phyloP scores from a whole-genome alignment of 2,797 vertebrate genomes.

The Ispidina picta region DNA sequence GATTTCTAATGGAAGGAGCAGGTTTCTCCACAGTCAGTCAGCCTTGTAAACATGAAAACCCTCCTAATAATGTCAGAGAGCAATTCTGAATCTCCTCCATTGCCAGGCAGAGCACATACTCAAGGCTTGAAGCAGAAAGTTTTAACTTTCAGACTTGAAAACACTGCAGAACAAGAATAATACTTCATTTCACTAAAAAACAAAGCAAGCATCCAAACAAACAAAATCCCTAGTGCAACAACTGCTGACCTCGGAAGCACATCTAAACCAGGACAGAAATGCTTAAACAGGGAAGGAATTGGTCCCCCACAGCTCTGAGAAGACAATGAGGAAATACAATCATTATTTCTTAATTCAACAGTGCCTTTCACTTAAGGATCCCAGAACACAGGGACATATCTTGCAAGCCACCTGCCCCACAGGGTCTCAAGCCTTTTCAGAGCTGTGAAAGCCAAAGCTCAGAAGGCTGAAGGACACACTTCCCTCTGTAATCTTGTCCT shows the following conservation, averaged over 20 bases:
- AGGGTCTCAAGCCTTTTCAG: rapidly evolving
- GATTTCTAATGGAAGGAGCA: neutral
- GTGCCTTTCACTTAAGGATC: neutral
- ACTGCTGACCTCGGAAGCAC: neutral
- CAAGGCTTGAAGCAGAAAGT: neutral
- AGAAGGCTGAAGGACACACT: neutral
- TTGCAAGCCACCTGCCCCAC: neutral
- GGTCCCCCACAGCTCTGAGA: neutral
- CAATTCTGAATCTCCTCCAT: neutral
- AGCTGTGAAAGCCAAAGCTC: neutral
- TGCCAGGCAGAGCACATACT: neutral
- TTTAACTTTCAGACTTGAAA: neutral
- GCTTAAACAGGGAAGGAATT: neutral
- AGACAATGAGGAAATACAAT: neutral
- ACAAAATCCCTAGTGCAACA: neutral
- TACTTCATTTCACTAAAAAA: neutral
- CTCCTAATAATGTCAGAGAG: neutral
- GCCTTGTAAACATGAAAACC: neutral
- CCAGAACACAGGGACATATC: neutral
- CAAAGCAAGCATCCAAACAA: too few relatives aligned
- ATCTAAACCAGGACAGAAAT: neutral
- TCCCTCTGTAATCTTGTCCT: neutral
- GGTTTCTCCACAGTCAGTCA: neutral
- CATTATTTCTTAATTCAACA: neutral
- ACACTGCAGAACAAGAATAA: neutral